Percentiles rank a stretch among this genome's conserved stretches.
These are phyloP conservation scores for Lucinisca nassula DNA, from an alignment of 2,888 invertebrate genomes.

Conservation along the genomic window DNA sequence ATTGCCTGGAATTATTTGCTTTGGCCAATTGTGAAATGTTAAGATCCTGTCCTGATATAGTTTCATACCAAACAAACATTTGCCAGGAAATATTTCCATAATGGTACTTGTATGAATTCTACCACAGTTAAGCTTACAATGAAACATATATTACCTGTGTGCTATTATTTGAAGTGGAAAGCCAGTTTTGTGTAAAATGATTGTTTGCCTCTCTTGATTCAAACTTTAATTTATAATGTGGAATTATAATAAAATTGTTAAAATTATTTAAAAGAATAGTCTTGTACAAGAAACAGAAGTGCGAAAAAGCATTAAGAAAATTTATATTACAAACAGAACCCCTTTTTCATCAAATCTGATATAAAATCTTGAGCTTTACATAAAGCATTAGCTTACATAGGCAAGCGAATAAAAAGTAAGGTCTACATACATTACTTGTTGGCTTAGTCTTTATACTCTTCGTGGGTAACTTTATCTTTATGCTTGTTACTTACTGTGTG, in stretches of 20 bases:
- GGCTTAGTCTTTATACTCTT: background rate
- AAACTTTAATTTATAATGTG: background rate
- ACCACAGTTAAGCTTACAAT: background rate
- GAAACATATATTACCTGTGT: background rate
- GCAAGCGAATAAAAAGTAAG: background rate
- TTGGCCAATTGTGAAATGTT: slow-evolving; percentile 2
- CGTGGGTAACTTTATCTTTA: no score
- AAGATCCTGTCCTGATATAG: background rate
- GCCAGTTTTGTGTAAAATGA: background rate
- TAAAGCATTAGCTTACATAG: no score
- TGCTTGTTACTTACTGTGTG: no score
- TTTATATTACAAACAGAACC: background rate
- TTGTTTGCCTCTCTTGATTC: background rate
- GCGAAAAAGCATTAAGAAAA: no score
- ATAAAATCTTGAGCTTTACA: background rate
- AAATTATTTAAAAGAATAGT: no score
- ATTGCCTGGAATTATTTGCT: background rate
- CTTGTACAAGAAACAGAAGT: no score
- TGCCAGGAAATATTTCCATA: background rate
- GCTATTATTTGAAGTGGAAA: background rate
- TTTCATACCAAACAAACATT: background rate
- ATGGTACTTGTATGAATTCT: background rate
- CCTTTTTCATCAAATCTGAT: background rate
- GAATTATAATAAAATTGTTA: background rate
- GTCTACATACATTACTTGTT: background rate